Base-by-base conservation (phyloP, 2,113 vertebrate genomes). In the Pterocles burchelli region DNA sequence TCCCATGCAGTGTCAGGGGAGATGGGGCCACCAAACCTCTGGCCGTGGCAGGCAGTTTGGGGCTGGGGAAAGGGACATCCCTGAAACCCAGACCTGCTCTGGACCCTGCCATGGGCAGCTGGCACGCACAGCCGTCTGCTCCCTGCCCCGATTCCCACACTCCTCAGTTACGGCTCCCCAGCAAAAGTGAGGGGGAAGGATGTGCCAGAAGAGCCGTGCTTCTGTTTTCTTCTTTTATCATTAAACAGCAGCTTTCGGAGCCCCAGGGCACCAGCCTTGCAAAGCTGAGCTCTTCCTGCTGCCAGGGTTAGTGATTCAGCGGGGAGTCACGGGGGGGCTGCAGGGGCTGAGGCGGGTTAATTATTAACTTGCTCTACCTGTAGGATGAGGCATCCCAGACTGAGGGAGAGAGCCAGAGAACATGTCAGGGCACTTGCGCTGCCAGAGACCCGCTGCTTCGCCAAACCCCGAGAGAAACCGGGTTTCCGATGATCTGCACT, bases 281-380 rank as follows among this genome's bases (percentile, higher is more conserved):
- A 11, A 36, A 61, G 86, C 71, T 43, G 91, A 94, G 81, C 88
- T 41, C 86, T 74, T 83, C 91, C 81, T 91, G 74, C 88, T 63
- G 85, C 92, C 57, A 21, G 75, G 55, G 45, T 38, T 29, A 11
- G 87, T 96, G 97, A 96, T 89, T 96, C 93, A 96, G 79, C 76
- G 5, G 52, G 43, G 67, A 87, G 93, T 95, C 95, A 95, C 36
- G 51, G 75, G 88, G 88, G 89, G 94, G 62, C 93, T 92, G 93
- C 73, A 43, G 62, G 65, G 80, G 63, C 88, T n/a, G 54, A 12
- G 72, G 79, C 54, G 10, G 91, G 77, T 21, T 85, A 63, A 67
- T 85, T 66, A 94, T 85, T 48, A 95, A 96, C 96, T 31, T 52
- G 83, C 65, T 93, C 71, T 83, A 88, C 97, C 93, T 95, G 88